Evolutionary conservation across 92 coral and sea anemone genomes (phyloP), one percentile per base, ranked within the genome.

Genomic region (Montipora capitata): DNA sequence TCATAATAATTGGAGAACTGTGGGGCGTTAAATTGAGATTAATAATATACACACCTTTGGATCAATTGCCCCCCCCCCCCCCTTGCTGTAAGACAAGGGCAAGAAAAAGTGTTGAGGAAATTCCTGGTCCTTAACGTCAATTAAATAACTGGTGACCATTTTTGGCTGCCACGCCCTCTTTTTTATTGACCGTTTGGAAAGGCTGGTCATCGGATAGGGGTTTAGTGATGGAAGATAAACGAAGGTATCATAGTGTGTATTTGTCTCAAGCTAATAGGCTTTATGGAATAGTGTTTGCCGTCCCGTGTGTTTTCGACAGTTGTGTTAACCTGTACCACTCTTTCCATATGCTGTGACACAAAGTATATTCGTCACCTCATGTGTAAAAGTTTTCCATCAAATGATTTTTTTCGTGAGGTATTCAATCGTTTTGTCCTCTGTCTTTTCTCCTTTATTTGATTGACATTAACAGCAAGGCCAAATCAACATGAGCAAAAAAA

Each of bases 141-240:
- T 65, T 65, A 54, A 54, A 54, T 10, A 65, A 65, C 70, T 57
- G 57, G 12, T 16, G 39, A 43, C 39, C 57, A 12, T 44, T 44
- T 45, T 17, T 61, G 12, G 57, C 15, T 44, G 35, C 41, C 41
- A 20, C 27, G n/a, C n/a, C 48, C 70, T 69, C 41, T 17, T 69
- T 49, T 51, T 2, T 58, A 40, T 80, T 80, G 65, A 49, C 59
- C 27, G 38, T 54, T 62, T 27, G 85, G 73, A 79, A 64, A 15
- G 61, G 44, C 73, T 12, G 44, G 61, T 18, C 64, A 13, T 45
- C 16, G 39, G 39, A 66, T 74, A 44, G n/a, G 3, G 3, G 15
- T 7, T 3, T 9, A 17, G 58, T 78, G 59, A 63, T 67, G 67
- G 75, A 51, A 66, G 85, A 51, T 80, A 11, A 80, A 7, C 76